phyloP scores from a whole-genome alignment of 2,113 vertebrate genomes.

The Oxygymnocypris stewartii region DNA sequence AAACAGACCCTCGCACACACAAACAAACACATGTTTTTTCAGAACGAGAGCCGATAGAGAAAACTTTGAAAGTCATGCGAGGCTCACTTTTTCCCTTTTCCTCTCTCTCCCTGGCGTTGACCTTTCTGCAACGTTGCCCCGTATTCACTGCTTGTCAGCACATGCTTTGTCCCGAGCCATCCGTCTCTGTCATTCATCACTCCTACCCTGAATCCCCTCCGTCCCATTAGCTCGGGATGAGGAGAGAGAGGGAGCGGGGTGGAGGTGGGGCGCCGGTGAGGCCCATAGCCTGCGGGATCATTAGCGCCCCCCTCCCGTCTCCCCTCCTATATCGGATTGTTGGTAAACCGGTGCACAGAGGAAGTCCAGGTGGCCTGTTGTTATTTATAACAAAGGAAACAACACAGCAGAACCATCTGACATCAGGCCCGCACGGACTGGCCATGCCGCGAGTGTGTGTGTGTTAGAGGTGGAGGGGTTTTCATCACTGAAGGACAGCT shows the following conservation, averaged over 20 bases:
- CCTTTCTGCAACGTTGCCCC: constrained; percentile 94
- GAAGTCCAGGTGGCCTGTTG: constrained; percentile 97
- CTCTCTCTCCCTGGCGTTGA: constrained; percentile 73
- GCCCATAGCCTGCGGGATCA: constrained; percentile 90
- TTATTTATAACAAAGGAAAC: constrained; percentile 99
- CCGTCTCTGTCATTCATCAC: constrained; percentile 94
- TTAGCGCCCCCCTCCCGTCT: constrained; percentile 81
- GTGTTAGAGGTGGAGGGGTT: constrained; percentile 63
- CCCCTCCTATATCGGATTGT: constrained; percentile 54
- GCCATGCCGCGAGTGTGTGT: constrained; percentile 57
- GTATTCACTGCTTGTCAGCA: constrained; percentile 92
- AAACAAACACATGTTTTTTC: constrained; percentile 18
- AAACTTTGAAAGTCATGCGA: constrained; percentile 86
- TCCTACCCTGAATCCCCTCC: constrained; percentile 88
- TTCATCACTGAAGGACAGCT: constrained; percentile 94
- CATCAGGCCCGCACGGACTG: constrained; percentile 83
- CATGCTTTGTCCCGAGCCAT: constrained; percentile 86
- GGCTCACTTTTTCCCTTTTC: constrained; percentile 66
- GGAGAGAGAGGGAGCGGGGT: constrained; percentile 63
- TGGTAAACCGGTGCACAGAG: constrained; percentile 71
- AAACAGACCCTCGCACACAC: constrained; percentile 37
- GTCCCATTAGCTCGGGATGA: constrained; percentile 91
- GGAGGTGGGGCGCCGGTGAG: constrained; percentile 48
- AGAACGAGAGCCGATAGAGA: constrained; percentile 56
- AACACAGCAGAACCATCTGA: constrained; percentile 88